Base-by-base conservation (phyloP, 2,888 invertebrate species). In the Arctia plantaginis region DNA sequence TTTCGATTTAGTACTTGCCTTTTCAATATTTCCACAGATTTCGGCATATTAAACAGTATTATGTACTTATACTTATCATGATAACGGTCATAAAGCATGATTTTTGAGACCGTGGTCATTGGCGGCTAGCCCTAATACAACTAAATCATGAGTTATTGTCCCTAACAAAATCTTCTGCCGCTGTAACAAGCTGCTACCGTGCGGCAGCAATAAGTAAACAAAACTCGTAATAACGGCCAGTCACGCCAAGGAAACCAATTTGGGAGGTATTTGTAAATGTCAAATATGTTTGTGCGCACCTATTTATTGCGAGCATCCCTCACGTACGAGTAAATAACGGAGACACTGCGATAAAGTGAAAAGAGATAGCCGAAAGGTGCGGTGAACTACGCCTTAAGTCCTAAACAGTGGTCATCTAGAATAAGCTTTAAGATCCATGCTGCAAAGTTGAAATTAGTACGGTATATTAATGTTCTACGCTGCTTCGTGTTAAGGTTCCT, bases 281-380 rank as follows among this genome's bases (percentile, higher is more conserved):
- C 94, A 94, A 94, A 95, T 94, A 95, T 93, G 94, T 94, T 94
- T 94, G 94, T 92, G 93, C 93, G 90, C 92, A 94, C 94, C 93
- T 95, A 94, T 95, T 95, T 95, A 95, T 95, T 95, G 90, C 93
- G 86, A 92, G 93, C 94, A 94, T 95, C 95, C 95, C 94, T 95
- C 95, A 95, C 94, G 93, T 93, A 90, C 92, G 92, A 93, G 94
- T 94, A 95, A 94, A 95, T 95, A 95, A 94, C 92, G 92, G 92
- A 94, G 94, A 95, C 93, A 94, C 92, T 92, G 92, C 92, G 94
- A 94, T 95, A 95, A 94, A 93, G 92, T 94, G 94, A 94, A 94
- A 94, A 95, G 94, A 95, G 94, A 95, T 94, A 95, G 92, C 91
- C 89, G 89, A 91, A 92, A 90, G 88, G 85, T 89, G 81, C 85